Evolutionary conservation across 2,797 vertebrate species (phyloP), one percentile per base, ranked within the genome.

Genomic region (Myotis vivesi): DNA sequence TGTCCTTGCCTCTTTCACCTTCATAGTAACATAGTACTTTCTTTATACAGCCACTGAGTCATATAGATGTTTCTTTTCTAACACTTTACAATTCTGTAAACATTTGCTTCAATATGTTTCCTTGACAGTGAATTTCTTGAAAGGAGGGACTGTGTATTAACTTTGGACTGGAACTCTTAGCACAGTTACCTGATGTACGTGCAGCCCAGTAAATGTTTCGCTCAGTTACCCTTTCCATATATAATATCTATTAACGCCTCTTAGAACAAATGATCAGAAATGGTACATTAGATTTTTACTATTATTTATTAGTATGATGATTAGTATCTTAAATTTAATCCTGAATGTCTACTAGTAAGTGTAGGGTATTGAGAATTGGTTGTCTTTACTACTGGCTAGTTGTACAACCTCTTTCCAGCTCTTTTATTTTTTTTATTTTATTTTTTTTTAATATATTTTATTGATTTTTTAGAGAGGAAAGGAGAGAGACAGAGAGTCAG

Each of bases 211-310:
- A 83, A 62, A 72, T 84, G 41, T 66, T 83, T 72, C 87, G 84
- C 22, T 91, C 28, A 68, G 11, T 36, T 23, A 77, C 28, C 46
- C n/a, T 89, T 75, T 64, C 68, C 41, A 19, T 9, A 8, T 30
- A 64, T 73, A 72, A n/a, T 82, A 44, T 72, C 49, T 77, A 0
- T 87, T 77, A 59, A 72, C 19, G 57, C 8, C 25, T 81, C 20
- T 77, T 16, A 77, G 23, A 89, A 59, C 41, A 87, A 71, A 90
- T 44, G 12, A 55, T 88, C 57, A 92, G 96, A 84, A 92, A 44
- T 82, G n/a, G 62, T 33, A 9, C 30, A 38, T 9, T 80, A 51
- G 36, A 10, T 86, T 91, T 90, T 86, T 77, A 23, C 77, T 84
- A 2, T 72, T 80, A 33, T n/a, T 91, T 92, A 72, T 68, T 76